Conservation (phyloP, 2,888 invertebrate genomes). For the Koerneria pararmatus region DNA sequence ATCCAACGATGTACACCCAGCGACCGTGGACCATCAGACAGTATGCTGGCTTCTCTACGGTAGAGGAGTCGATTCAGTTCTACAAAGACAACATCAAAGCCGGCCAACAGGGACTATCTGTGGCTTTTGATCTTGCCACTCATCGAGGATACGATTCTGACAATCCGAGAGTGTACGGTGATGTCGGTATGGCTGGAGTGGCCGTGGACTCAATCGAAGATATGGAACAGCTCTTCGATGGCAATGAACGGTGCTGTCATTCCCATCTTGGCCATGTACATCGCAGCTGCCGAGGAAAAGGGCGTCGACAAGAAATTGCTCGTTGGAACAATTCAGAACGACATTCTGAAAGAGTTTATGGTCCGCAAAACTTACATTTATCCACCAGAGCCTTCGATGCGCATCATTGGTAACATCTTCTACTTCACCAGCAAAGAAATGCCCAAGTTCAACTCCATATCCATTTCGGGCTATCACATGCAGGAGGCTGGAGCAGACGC, state of each 20-base stretch:
- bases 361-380: slow-evolving; percentile 68
- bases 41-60: slow-evolving; percentile 67
- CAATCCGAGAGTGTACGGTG: slow-evolving; percentile 66
- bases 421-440: slow-evolving; percentile 66
- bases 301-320: slow-evolving; percentile 64
- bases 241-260: slow-evolving; percentile 70
- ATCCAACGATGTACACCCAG: slow-evolving; percentile 68
- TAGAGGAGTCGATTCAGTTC: slow-evolving; percentile 37
- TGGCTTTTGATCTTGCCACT: slow-evolving; percentile 68
- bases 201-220: slow-evolving; percentile 68
- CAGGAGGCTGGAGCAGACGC: slow-evolving; percentile 68
- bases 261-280: slow-evolving; percentile 66
- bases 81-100: slow-evolving; percentile 66
- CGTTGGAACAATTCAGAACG: slow-evolving; percentile 68
- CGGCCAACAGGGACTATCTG: slow-evolving; percentile 68
- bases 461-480: slow-evolving; percentile 69
- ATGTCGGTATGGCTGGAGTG: slow-evolving; percentile 69
- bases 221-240: slow-evolving; percentile 65
- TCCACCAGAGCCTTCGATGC: slow-evolving; percentile 68
- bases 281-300: slow-evolving; percentile 67
- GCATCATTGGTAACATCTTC: slow-evolving; percentile 68
- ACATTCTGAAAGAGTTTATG: slow-evolving; percentile 69
- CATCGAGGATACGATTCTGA: slow-evolving; percentile 69
- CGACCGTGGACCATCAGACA: slow-evolving; percentile 68
- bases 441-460: slow-evolving; percentile 69